Evolutionary conservation across 2,888 invertebrate genomes (phyloP).

Genomic region (Limulus polyphemus): DNA sequence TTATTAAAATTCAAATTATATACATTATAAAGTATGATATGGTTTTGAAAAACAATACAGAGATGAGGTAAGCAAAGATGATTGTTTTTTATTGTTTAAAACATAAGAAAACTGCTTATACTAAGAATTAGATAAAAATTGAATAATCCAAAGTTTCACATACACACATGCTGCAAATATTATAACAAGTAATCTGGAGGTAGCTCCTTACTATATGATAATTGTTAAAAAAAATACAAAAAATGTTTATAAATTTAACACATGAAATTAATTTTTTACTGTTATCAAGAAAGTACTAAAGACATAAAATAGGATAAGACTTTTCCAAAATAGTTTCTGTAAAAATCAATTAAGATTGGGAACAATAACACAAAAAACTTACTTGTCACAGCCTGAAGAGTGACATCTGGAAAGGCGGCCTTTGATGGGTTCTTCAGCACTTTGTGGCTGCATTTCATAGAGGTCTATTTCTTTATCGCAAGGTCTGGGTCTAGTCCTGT

Average conservation of each 20-base stretch:
- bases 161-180: too few species aligned
- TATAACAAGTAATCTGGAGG: too few species aligned
- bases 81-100: too few species aligned
- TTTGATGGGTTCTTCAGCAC: slow-evolving; percentile 19
- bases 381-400: slow-evolving; percentile 24
- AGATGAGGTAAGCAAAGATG: too few species aligned
- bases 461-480: slow-evolving; percentile 67
- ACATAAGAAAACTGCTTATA: too few species aligned
- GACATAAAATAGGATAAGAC: neutral
- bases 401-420: slow-evolving; percentile 22
- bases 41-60: too few species aligned
- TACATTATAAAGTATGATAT: too few species aligned
- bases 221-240: too few species aligned
- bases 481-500: slow-evolving; percentile 64
- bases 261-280: neutral
- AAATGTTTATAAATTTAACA: neutral
- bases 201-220: too few species aligned
- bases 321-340: neutral
- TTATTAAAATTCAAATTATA: too few species aligned
- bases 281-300: neutral
- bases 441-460: slow-evolving; percentile 38
- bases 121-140: too few species aligned
- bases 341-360: neutral
- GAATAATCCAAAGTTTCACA: too few species aligned
- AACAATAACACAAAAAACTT: slow-evolving; percentile 3